Evolutionary conservation across 2,888 invertebrate genomes (phyloP).

Genomic region (Isoperla grammatica): DNA sequence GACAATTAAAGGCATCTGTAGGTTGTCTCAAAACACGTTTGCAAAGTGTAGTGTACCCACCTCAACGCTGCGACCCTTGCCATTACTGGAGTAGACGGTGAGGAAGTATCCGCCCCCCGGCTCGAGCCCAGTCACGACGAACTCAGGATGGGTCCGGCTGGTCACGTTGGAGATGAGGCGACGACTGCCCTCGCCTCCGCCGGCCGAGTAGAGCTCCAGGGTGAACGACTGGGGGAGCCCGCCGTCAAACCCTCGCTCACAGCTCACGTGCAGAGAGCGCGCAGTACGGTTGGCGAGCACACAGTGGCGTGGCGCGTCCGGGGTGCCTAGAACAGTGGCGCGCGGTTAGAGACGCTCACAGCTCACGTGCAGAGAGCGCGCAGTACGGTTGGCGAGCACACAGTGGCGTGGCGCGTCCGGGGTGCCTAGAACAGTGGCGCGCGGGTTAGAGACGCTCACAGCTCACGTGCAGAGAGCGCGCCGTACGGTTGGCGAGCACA

Average conservation of each 20-base stretch:
- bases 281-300: constrained; percentile 47
- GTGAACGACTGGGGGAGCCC: constrained; percentile 48
- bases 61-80: constrained; percentile 49
- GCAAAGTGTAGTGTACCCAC: too few species aligned
- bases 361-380: too few species aligned
- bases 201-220: constrained; percentile 35
- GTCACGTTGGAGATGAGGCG: constrained; percentile 43
- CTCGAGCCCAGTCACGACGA: constrained; percentile 47
- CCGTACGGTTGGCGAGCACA: too few species aligned
- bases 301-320: constrained; percentile 50
- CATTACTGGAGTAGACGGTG: constrained; percentile 51
- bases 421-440: too few species aligned
- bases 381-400: too few species aligned
- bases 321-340: constrained; percentile 38
- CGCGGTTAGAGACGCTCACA: too few species aligned
- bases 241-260: constrained; percentile 51
- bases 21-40: too few species aligned
- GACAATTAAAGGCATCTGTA: too few species aligned
- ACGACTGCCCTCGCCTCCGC: constrained; percentile 37
- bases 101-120: constrained; percentile 46
- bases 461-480: too few species aligned
- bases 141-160: constrained; percentile 44
- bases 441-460: too few species aligned
- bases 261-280: constrained; percentile 46
- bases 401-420: too few species aligned